Evolutionary conservation across 1,140 invertebrate genomes (phyloP).

Genomic region (Drosophila cardini): DNA sequence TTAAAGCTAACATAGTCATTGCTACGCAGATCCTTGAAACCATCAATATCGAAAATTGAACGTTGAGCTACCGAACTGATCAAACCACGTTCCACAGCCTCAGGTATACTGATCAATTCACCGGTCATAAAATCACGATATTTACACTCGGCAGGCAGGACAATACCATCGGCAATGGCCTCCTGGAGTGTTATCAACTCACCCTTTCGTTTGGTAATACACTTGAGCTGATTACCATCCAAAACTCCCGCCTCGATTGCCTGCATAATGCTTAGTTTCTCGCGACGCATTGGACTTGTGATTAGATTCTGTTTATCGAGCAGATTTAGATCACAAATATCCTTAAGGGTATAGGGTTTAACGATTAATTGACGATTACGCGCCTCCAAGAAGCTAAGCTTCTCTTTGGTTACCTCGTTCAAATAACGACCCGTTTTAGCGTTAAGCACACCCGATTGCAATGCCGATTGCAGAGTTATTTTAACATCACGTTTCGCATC

Average conservation of each 20-base stretch:
- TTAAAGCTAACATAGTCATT: constrained; percentile 94
- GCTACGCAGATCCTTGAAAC: constrained; percentile 93
- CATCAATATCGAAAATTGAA: constrained; percentile 96
- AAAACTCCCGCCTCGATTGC: constrained; percentile 93
- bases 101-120: constrained; percentile 90
- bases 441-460: constrained; percentile 90
- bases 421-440: constrained; percentile 91
- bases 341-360: constrained; percentile 95
- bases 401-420: constrained; percentile 90
- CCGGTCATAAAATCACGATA: constrained; percentile 90
- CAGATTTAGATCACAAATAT: constrained; percentile 92
- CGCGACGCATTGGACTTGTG: constrained; percentile 91
- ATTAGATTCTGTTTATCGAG: constrained; percentile 91
- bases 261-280: constrained; percentile 91
- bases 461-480: constrained; percentile 92
- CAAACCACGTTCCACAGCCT: constrained; percentile 94
- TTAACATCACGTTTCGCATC: constrained; percentile 91
- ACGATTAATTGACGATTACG: constrained; percentile 91
- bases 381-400: constrained; percentile 92
- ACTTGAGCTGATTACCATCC: constrained; percentile 92
- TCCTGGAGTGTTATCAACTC: constrained; percentile 93
- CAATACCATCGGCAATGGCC: constrained; percentile 91
- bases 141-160: constrained; percentile 89
- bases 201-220: constrained; percentile 92
- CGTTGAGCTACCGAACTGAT: constrained; percentile 94